Percentiles rank a stretch among this genome's conserved stretches.
Conservation (phyloP, 92 coral and sea anemone genomes). For the Porites rus region DNA sequence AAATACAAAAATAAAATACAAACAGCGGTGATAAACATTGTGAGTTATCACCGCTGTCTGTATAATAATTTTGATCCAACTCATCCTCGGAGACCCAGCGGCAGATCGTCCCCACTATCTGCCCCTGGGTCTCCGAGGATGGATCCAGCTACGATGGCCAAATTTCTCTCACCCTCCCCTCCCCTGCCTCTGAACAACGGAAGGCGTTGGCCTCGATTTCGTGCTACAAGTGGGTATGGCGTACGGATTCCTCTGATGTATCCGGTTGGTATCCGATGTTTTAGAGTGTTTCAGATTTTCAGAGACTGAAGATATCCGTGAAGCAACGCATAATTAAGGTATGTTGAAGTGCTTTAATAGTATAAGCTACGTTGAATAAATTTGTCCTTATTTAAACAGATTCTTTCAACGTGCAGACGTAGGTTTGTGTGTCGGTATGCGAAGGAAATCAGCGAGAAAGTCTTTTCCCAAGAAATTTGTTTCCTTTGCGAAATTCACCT, state of each 20-base stretch:
- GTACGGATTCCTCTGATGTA: slow-evolving; percentile 12
- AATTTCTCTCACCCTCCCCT: not conserved
- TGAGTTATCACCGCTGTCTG: too few species aligned
- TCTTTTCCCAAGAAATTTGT: not conserved
- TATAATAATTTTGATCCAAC: too few species aligned
- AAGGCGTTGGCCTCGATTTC: slow-evolving; percentile 32
- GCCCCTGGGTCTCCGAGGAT: too few species aligned
- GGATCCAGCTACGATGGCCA: too few species aligned
- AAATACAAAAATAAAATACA: too few species aligned
- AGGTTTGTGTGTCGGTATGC: slow-evolving; percentile 31
- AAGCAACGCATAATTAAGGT: slow-evolving; percentile 15
- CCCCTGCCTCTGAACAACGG: not conserved
- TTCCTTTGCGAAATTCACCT: not conserved
- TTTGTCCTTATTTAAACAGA: not conserved
- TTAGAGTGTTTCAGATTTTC: slow-evolving; percentile 5
- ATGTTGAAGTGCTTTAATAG: not conserved
- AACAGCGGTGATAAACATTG: too few species aligned
- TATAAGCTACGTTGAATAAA: not conserved
- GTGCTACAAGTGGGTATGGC: not conserved
- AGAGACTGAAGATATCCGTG: not conserved
- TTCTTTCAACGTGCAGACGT: not conserved
- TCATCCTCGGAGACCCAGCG: too few species aligned
- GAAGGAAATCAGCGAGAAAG: not conserved
- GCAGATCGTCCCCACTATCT: too few species aligned
- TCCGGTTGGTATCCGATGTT: slow-evolving; percentile 22